These are phyloP conservation scores for Dolomedes plantarius DNA, from an alignment of 2,888 invertebrate genomes.

Conservation along the genomic window DNA sequence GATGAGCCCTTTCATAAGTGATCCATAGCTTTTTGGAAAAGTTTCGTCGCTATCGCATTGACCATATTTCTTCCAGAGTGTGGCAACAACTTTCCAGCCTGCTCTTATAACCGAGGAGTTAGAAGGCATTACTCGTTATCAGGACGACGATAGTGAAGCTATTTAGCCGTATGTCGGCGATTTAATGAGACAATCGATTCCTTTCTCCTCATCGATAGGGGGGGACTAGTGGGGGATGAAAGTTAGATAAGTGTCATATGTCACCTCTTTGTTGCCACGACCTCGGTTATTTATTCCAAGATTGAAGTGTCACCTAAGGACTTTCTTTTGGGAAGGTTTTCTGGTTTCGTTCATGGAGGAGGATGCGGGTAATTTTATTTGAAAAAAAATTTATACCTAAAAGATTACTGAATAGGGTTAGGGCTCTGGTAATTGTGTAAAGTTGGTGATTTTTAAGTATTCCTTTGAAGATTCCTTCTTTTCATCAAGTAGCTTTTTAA, in stretches of 20 bases:
- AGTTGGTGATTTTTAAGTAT: too few species aligned
- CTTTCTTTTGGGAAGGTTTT: neutral
- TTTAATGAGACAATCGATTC: constrained; percentile 70
- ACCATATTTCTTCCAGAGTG: constrained; percentile 30
- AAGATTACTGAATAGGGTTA: too few species aligned
- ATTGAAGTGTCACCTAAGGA: neutral
- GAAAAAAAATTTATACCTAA: too few species aligned
- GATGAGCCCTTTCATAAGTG: neutral
- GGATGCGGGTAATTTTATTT: too few species aligned
- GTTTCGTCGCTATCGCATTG: constrained; percentile 47
- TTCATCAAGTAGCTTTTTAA: too few species aligned
- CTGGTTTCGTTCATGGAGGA: too few species aligned
- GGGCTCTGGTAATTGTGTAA: too few species aligned
- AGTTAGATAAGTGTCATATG: constrained; percentile 66
- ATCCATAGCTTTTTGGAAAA: constrained; percentile 41
- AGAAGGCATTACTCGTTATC: constrained; percentile 41
- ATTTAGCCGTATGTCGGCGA: constrained; percentile 55
- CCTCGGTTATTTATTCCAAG: constrained; percentile 47
- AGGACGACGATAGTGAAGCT: constrained; percentile 51
- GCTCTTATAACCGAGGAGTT: constrained; percentile 3
- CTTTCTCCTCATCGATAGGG: constrained; percentile 9
- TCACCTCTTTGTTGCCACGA: constrained; percentile 60
- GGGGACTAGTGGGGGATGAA: constrained; percentile 23
- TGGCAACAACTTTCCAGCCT: constrained; percentile 37
- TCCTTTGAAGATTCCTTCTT: too few species aligned